A percentile compares a stretch with the other conserved stretches of the same genome.
These are phyloP conservation scores for Erethizon dorsatum DNA, from an alignment of 2,797 vertebrate species.

Conservation along the genomic window DNA sequence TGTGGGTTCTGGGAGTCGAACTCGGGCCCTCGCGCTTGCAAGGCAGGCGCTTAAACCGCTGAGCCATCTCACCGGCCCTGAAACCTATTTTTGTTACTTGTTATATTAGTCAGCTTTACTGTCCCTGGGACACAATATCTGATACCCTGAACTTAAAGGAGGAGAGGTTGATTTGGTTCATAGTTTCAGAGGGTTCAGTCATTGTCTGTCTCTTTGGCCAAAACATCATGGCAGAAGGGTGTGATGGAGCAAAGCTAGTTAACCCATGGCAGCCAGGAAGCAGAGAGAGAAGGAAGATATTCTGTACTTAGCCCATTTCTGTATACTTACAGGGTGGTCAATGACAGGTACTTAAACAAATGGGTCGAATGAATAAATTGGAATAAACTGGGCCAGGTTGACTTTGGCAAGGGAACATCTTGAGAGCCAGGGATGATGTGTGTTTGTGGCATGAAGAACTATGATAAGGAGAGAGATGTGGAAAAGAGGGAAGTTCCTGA, in stretches of 20 bases:
- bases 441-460: not conserved
- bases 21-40: too few relatives aligned
- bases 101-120: not conserved
- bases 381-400: not conserved
- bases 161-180: not conserved
- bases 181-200: not conserved
- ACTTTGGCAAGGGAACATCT: not conserved
- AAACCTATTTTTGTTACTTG: constrained; percentile 50
- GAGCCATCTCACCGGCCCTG: too few relatives aligned
- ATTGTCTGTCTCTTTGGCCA: not conserved
- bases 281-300: not conserved
- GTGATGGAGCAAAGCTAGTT: not conserved
- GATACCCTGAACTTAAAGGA: not conserved
- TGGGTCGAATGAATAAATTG: not conserved
- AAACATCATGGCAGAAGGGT: not conserved
- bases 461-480: not conserved
- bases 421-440: not conserved
- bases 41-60: too few relatives aligned
- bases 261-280: not conserved
- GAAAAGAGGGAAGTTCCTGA: not conserved
- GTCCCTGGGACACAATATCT: not conserved
- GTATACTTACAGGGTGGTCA: not conserved
- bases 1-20: too few relatives aligned
- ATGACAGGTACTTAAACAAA: not conserved
- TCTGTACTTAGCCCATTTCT: not conserved